Evolutionary conservation across 2,113 vertebrate genomes (phyloP), one percentile per base, ranked within the genome.

Genomic region (Dolichallabes microphthalmus): DNA sequence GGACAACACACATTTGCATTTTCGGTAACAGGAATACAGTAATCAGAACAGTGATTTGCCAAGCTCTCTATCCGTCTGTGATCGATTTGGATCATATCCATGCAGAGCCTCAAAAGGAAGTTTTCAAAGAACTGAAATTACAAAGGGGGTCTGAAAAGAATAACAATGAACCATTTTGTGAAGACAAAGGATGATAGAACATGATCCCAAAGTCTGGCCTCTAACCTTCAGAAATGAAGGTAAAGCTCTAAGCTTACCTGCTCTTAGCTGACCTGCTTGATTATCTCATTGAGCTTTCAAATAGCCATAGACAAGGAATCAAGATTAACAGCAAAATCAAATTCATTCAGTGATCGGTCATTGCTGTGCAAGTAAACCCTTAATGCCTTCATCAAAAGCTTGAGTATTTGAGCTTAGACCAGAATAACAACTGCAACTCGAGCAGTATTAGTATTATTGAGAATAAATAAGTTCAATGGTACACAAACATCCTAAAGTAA

Each of bases 71-170:
- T 53, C 73, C 52, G 27, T 30, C 13, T 78, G 74, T 57, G 58
- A 63, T 77, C 45, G n/a, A 71, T 55, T 20, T 85, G 84, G 66
- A 80, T 64, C 17, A 14, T 10, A 30, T 85, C 75, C 75, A 76
- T 64, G 20, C 82, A 39, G 75, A 57, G 27, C 32, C 61, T 71
- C 11, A 50, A 80, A 85, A 80, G 35, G 53, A 80, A 45, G 76
- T 13, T 78, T 78, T 85, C 74, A 85, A 53, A 68, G 30, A 83
- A 69, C 27, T 69, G 15, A 68, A 84, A 69, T 32, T 39, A 60
- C 32, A 50, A 71, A 69, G 32, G 77, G 53, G 77, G 53, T 60
- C 66, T 80, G 35, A 80, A 80, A 2, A 30, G 25, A 58, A 60
- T 60, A 60, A 50, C 45, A 85, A 85, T 71, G 20, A 80, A 50